These are phyloP conservation scores for Apus apus DNA, from an alignment of 2,113 vertebrate genomes.

Conservation along the genomic window DNA sequence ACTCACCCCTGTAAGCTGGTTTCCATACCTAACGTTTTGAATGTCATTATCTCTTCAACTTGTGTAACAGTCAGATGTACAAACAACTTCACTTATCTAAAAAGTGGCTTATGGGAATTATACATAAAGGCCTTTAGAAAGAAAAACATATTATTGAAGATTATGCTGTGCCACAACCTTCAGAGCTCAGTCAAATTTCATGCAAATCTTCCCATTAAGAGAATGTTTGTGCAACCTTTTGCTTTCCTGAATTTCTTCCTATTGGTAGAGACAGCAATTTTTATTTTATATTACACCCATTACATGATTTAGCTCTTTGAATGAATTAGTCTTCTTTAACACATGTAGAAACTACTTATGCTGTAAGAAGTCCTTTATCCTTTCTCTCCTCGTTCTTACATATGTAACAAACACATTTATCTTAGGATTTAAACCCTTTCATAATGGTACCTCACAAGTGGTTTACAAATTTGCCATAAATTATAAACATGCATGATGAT, in stretches of 20 bases:
- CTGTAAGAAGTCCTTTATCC: neutral
- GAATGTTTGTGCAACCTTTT: neutral
- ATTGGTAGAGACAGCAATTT: neutral
- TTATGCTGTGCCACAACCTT: neutral
- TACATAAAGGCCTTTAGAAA: neutral
- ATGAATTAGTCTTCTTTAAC: neutral
- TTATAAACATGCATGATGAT: neutral
- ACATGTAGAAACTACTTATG: neutral
- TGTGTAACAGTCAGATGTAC: neutral
- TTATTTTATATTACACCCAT: neutral
- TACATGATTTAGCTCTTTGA: neutral
- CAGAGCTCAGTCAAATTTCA: neutral
- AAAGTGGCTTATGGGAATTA: neutral
- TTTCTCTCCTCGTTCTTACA: neutral
- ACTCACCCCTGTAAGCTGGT: neutral
- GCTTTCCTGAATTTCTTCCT: neutral
- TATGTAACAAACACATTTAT: neutral
- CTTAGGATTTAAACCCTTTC: neutral
- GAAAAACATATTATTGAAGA: conserved; percentile 11
- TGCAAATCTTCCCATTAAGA: neutral
- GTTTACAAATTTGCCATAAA: neutral
- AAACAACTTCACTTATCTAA: conserved; percentile 5
- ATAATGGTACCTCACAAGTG: neutral
- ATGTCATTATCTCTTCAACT: neutral
- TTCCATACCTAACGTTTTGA: neutral